Evolutionary conservation across 2,797 vertebrate genomes (phyloP).

Genomic region (Pseudochaenichthys georgianus): DNA sequence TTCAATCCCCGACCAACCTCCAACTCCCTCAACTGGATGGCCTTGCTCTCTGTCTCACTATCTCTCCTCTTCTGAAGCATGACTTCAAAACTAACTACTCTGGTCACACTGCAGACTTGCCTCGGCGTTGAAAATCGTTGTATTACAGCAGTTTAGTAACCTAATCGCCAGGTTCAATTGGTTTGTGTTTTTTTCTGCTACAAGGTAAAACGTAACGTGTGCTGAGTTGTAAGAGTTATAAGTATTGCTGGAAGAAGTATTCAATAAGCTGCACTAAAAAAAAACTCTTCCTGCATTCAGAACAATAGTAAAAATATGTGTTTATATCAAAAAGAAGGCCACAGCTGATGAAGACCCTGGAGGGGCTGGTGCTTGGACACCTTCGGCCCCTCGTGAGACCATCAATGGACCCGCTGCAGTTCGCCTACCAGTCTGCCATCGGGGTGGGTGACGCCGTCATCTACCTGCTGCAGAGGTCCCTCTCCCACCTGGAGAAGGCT

Average conservation of each 20-base stretch:
- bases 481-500: no score
- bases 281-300: no score
- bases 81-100: not conserved
- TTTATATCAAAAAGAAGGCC: no score
- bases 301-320: no score
- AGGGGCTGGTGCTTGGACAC: no score
- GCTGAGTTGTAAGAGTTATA: not conserved
- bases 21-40: not conserved
- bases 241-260: not conserved
- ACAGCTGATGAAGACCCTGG: no score
- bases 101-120: not conserved
- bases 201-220: not conserved
- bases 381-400: no score
- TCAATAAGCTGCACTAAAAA: no score
- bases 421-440: no score
- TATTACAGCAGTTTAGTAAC: not conserved
- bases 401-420: no score
- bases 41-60: not conserved
- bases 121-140: not conserved
- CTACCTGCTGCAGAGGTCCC: no score
- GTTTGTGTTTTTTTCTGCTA: not conserved
- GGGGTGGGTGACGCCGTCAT: no score
- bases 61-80: not conserved
- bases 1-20: constrained; percentile 3
- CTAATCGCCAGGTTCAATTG: not conserved